These are phyloP conservation scores for Mercenaria mercenaria DNA, from an alignment of 1,140 invertebrate genomes.

Conservation along the genomic window DNA sequence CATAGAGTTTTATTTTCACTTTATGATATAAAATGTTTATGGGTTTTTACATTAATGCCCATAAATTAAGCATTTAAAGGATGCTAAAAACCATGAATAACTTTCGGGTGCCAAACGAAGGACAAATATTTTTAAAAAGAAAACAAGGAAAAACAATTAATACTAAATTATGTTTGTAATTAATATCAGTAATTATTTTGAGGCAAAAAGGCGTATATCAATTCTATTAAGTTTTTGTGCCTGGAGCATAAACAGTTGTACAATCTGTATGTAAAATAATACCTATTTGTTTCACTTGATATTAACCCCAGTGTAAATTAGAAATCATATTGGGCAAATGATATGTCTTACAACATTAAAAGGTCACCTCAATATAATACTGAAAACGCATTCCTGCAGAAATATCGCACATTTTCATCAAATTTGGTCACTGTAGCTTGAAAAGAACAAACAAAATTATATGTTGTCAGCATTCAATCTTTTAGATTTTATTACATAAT, in stretches of 20 bases:
- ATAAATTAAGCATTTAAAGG: no score
- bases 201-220: neutral
- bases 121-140: no score
- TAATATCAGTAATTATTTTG: neutral
- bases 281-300: constrained; percentile 27
- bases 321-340: constrained; percentile 22
- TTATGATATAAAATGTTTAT: neutral
- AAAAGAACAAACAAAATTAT: neutral
- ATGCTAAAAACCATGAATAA: no score
- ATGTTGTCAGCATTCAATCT: constrained; percentile 12
- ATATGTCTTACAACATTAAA: constrained; percentile 7
- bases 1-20: neutral
- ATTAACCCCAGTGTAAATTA: constrained; percentile 4
- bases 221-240: neutral
- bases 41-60: neutral
- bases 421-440: constrained; percentile 20
- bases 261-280: neutral
- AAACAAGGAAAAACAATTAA: no score
- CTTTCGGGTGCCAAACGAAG: no score
- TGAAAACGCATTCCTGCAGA: neutral
- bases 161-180: neutral
- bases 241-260: neutral
- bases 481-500: neutral
- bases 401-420: constrained; percentile 19
- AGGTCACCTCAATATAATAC: constrained; percentile 6